Evolutionary conservation across 2,113 vertebrate species (phyloP), one percentile per base, ranked within the genome.

Genomic region (Echinops telfairi): DNA sequence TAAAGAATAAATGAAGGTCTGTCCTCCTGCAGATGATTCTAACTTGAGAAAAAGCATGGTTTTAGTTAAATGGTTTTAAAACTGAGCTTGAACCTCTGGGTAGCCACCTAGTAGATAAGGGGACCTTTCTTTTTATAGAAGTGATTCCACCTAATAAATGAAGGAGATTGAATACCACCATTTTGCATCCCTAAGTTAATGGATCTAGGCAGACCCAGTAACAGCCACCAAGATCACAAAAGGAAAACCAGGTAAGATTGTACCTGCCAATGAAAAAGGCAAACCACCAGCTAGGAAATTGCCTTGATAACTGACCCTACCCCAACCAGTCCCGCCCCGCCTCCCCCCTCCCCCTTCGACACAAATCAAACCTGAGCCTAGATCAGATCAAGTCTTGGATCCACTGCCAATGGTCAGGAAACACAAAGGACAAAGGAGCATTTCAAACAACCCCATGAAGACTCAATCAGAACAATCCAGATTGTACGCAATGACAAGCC

Each of bases 1-100:
- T 83, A 86, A 94, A 75, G 71, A 91, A 87, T 80, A 89, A 93
- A 83, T n/a, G 82, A 91, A 91, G n/a, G 3, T 90, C 78, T 92
- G 58, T 76, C 3, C 47, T 88, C 38, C 62, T 75, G 57, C 15
- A 29, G 70, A 96, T 27, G 38, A 80, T 89, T 92, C 80, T 83
- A 73, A 62, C 43, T 71, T 84, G 84, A 92, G 40, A 92, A 43
- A 92, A 85, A 91, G 25, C 38, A 11, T 47, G 7, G 27, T 23
- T 25, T 88, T 85, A 77, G 81, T 82, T 73, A 71, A 91, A 47
- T 47, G 85, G 62, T 90, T 95, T 89, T 91, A n/a, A 88, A 82
- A 77, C 31, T 60, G 64, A 15, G 7, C 6, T 93, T 86, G 40
- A 53, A 53, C 43, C 16, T 19, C 40, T 78, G 43, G 29, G 77